These are phyloP conservation scores for Onychomys leucogaster DNA, from an alignment of 2,797 vertebrate genomes.

Conservation along the genomic window DNA sequence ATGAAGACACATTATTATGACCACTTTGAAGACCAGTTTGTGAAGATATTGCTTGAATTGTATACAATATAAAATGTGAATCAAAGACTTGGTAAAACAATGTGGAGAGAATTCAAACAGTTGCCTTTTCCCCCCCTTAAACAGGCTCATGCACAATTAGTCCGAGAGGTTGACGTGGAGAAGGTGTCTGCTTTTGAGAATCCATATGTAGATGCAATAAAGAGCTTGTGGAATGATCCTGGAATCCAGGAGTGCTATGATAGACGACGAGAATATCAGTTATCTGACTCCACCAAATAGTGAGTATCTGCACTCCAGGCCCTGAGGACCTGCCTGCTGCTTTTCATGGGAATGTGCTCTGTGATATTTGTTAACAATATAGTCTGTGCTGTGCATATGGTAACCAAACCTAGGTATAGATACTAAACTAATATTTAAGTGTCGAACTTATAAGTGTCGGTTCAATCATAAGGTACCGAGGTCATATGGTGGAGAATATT, in stretches of 20 bases:
- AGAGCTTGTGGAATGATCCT: constrained; percentile 96
- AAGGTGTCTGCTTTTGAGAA: constrained; percentile 93
- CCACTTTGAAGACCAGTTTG: background rate
- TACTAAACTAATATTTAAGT: background rate
- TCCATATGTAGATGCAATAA: constrained; percentile 96
- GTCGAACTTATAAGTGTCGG: background rate
- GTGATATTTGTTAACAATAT: background rate
- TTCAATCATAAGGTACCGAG: background rate
- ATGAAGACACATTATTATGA: constrained; percentile 26
- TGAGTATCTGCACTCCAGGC: constrained; percentile 87
- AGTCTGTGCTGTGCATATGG: background rate
- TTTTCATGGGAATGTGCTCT: background rate
- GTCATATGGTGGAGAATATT: background rate
- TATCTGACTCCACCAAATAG: constrained; percentile 99
- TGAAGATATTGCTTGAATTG: background rate
- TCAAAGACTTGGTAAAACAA: constrained; percentile 44
- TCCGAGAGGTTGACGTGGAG: constrained; percentile 96
- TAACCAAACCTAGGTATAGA: background rate
- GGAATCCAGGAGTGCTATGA: constrained; percentile 97
- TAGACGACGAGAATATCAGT: constrained; percentile 96
- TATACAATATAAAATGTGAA: background rate
- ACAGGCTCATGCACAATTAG: constrained; percentile 94
- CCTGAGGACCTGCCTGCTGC: background rate
- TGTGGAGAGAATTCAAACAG: constrained; percentile 29
- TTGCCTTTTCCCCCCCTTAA: constrained; percentile 20